Evolutionary conservation across 2,113 vertebrate species (phyloP).

Genomic region (Phalacrocorax aristotelis): DNA sequence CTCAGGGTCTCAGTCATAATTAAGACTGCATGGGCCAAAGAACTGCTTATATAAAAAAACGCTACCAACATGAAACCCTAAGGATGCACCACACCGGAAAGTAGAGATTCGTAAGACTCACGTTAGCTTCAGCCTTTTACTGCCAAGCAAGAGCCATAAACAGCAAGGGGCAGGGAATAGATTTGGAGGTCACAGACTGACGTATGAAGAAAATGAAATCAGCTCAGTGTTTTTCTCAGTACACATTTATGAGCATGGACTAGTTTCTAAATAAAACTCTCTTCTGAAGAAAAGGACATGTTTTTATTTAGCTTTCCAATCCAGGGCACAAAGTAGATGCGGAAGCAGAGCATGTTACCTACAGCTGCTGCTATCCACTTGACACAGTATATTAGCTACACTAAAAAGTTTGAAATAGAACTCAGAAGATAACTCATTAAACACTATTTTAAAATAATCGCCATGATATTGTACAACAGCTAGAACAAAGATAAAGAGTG

Average conservation of each 20-base stretch:
- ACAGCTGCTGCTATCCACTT: not conserved
- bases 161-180: not conserved
- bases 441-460: conserved; percentile 6
- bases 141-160: not conserved
- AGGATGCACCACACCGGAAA: not conserved
- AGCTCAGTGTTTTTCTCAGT: not conserved
- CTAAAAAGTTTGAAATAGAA: not conserved
- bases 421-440: not conserved
- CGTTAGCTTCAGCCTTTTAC: not conserved
- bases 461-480: not conserved
- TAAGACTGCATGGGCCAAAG: not conserved
- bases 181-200: not conserved
- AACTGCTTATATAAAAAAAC: not conserved
- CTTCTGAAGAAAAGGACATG: not conserved
- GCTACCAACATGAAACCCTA: not conserved
- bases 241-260: not conserved
- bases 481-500: conserved; percentile 7
- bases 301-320: conserved; percentile 4
- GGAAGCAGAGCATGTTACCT: conserved; percentile 21
- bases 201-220: not conserved
- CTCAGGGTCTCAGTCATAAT: not conserved
- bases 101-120: not conserved
- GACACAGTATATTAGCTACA: not conserved
- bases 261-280: conserved; percentile 10
- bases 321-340: not conserved